Evolutionary conservation across 2,113 vertebrate genomes (phyloP), one percentile per base, ranked within the genome.

Genomic region (Chaetodon auriga): DNA sequence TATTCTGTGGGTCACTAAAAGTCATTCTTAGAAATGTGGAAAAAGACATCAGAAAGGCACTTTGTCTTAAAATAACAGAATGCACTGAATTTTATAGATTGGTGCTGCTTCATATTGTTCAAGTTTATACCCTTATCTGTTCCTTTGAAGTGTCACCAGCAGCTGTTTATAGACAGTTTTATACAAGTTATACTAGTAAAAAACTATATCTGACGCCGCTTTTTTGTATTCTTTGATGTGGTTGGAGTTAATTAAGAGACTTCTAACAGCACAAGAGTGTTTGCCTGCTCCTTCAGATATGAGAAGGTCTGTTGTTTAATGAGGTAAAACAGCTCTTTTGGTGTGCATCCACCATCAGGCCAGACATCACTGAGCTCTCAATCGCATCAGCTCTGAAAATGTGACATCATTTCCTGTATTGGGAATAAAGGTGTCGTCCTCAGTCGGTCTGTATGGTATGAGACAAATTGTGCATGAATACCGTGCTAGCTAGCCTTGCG

Each of bases 341-440:
- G 18, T 80, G 58, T 35, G 58, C 61, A 60, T 78, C 69, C 68
- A 8, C 55, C 18, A 16, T 82, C 48, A 19, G 51, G 66, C 61
- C 75, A 62, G 66, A 74, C 63, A 62, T 58, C 60, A 6, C 65
- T 12, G 73, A 53, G 63, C 62, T 78, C 58, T 71, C 68, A 90
- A 82, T 88, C 82, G 78, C 87, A 84, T 92, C 83, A 63, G 75
- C 78, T 55, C 74, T 71, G 69, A 80, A 92, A 91, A 90, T 60
- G 77, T 63, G 80, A 71, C 68, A 58, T 72, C 68, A 69, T 90
- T 91, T 91, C 77, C 90, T 53, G 72, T 43, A 6, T 19, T 5
- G 57, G 80, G 76, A 86, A 71, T 90, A 87, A 89, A 92, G 83
- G 84, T 88, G 85, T 90, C 78, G 19, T 30, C 30, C 3, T 30